Evolutionary conservation across 2,797 vertebrate genomes (phyloP), one percentile per base, ranked within the genome.

Genomic region (Acanthornis magna): DNA sequence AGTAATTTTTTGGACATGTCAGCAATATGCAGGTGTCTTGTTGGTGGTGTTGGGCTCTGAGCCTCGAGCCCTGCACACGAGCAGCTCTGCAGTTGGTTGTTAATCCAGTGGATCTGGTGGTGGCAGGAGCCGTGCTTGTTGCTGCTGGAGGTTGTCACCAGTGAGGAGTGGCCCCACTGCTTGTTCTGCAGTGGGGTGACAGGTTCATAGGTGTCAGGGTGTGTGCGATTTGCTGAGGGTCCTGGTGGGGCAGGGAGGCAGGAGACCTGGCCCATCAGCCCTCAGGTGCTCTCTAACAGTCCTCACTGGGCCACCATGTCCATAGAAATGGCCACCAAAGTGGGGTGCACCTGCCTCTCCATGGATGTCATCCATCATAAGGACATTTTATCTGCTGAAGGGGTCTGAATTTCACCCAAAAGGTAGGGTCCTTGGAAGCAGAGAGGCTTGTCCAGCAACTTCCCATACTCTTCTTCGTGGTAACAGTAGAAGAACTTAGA

Each of bases 181-280:
- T 45, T 34, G 18, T 70, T 65, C 29, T 91, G 42, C 47, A 57
- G 78, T 21, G 19, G 0, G 1, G 22, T 81, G 63, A 10, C 74
- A 36, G 67, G 62, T 38, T 75, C 34, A 38, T 23, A 21, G 61
- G 29, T 66, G 43, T 75, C 73, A 22, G 58, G 17, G 36, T 3
- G 1, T 30, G 18, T 17, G 47, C 0, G 1, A 13, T 36, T 50
- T 60, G 36, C 45, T 45, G 89, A 30, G 60, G 42, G 26, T 48
- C 2, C 48, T 40, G 7, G 0, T 38, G 53, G 58, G 47, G 42
- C 51, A 18, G 26, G 47, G 51, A 47, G 53, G 25, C 71, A 43
- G 77, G 51, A 75, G n/a, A 42, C 0, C 1, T 20, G n/a, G 6
- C 4, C 0, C 3, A 0, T 63, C 34, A 13, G 2, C 68, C 32